These are phyloP conservation scores for Amorpha juglandis DNA, from an alignment of 2,888 invertebrate species.

Conservation along the genomic window DNA sequence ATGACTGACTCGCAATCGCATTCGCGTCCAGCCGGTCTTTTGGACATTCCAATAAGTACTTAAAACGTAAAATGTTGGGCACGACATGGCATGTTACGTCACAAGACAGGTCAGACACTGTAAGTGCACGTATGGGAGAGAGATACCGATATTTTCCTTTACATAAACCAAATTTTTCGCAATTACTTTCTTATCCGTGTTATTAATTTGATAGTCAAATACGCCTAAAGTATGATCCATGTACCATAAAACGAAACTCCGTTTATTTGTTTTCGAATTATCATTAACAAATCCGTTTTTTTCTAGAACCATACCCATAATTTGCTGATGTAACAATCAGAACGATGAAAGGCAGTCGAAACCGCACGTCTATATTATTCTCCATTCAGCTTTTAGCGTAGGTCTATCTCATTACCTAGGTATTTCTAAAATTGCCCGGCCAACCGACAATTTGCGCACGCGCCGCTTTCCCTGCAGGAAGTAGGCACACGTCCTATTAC, in stretches of 20 bases:
- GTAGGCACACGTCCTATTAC: slow-evolving; percentile 45
- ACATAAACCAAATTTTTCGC: too few relatives aligned
- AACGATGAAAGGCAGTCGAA: neutral
- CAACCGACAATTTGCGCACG: slow-evolving; percentile 48
- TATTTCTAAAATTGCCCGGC: slow-evolving; percentile 48
- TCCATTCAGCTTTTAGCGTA: slow-evolving; percentile 2
- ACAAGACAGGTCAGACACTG: too few relatives aligned
- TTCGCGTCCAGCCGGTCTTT: too few relatives aligned
- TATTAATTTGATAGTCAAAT: too few relatives aligned
- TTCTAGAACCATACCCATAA: neutral
- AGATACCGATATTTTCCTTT: too few relatives aligned
- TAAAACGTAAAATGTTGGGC: too few relatives aligned
- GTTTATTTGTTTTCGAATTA: neutral
- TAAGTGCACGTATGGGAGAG: too few relatives aligned
- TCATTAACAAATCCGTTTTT: neutral
- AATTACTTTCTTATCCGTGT: too few relatives aligned
- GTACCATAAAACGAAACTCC: too few relatives aligned
- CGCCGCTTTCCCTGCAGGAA: slow-evolving; percentile 54
- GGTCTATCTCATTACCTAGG: slow-evolving; percentile 39
- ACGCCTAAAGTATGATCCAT: too few relatives aligned
- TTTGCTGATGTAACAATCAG: neutral
- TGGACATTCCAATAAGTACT: too few relatives aligned
- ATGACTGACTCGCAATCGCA: neutral
- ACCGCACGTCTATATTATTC: slow-evolving; percentile 4
- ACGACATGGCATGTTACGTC: too few relatives aligned